phyloP scores from a whole-genome alignment of 2,888 invertebrate species.

The Sinelater perroti region DNA sequence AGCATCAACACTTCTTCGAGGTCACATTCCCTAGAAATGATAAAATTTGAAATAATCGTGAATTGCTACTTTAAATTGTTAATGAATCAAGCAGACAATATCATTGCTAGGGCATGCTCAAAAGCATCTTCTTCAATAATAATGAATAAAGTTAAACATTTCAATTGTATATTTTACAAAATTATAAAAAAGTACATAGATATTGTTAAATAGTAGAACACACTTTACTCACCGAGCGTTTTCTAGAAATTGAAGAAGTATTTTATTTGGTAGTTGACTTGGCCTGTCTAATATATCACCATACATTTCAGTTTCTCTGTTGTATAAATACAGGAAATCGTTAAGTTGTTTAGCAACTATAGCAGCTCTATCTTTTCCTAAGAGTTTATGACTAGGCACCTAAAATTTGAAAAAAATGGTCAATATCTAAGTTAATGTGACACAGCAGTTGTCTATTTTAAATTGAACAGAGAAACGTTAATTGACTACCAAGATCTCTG shows the following conservation, averaged over 20 bases:
- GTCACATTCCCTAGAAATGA: conserved; percentile 70
- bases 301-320: conserved; percentile 82
- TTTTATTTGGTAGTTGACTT: conserved; percentile 64
- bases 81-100: background rate
- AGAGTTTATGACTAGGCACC: conserved; percentile 76
- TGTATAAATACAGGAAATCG: conserved; percentile 85
- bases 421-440: too few relatives aligned
- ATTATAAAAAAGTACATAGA: background rate
- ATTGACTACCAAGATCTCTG: too few relatives aligned
- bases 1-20: conserved; percentile 74
- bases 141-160: too few relatives aligned
- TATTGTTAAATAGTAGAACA: background rate
- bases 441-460: too few relatives aligned
- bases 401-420: conserved; percentile 47
- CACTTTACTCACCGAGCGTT: conserved; percentile 64
- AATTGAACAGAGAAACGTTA: too few relatives aligned
- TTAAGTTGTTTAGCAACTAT: conserved; percentile 84
- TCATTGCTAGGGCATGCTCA: conserved; percentile 28
- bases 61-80: background rate
- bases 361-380: conserved; percentile 83
- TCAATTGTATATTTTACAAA: too few relatives aligned
- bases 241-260: conserved; percentile 69
- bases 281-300: conserved; percentile 75
- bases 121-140: too few relatives aligned
- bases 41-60: background rate